Base-by-base conservation (phyloP, 2,888 invertebrate genomes). In the Quadroppia sp. region DNA sequence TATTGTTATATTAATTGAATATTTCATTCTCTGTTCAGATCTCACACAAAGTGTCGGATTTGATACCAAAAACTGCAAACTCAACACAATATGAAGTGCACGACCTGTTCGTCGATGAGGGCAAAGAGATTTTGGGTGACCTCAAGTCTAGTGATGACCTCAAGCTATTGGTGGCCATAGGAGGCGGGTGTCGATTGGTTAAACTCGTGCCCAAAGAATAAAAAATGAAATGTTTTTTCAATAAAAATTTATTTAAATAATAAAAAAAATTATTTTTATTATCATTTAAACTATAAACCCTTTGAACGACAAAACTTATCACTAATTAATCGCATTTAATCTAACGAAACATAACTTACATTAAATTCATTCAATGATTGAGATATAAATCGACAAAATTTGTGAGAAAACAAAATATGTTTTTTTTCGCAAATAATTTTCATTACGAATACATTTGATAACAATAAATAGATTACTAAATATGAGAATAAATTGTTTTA, bases 11-110 rank as follows among this genome's bases (percentile, higher is more conserved):
- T 50, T 15, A 50, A 50, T 20, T 50, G 36, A 36, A 36, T 36
- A 36, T 36, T 36, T 36, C 13, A 28, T 59, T 59, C n/a, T 2
- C 25, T 9, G 36, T n/a, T 15, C 23, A 73, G 73, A 67, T 73
- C 42, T 73, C 73, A 17, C 42, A 73, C 40, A 67, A 73, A 30
- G 17, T 73, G n/a, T 71, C 71, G 50, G n/a, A 20, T 15, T 11
- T 71, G 11, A 71, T 71, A 53, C 48, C 71, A 1, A 28, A 71
- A 11, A 25, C 48, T 11, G 50, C 50, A 32, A 6, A 50, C 23
- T 20, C 50, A 3, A 56, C 48, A 23, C 20, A 45, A 32, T 71
- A 48, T 71, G 50, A 20, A 25, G 64, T 72, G 1, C 36, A 72
- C 56, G 64, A 72, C 23, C n/a, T 72, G 15, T 72, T 61, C n/a